Evolutionary conservation across 2,888 invertebrate species (phyloP), one percentile per base, ranked within the genome.

Genomic region (Steinernema scapterisci): DNA sequence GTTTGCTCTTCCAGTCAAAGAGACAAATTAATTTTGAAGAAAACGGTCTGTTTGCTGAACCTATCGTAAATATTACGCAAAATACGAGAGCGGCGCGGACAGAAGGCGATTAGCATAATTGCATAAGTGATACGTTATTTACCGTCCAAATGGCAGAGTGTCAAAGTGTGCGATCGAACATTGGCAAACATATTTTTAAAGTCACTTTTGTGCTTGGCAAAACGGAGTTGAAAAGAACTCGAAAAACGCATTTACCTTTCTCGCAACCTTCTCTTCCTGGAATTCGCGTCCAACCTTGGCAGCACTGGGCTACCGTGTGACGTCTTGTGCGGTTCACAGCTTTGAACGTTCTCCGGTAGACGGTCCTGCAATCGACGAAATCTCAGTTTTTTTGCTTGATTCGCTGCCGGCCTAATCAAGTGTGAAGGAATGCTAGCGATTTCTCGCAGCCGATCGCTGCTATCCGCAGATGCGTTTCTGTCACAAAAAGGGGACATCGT

Each of bases 261-360:
- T 88, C 85, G 81, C 90, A 90, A 21, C 89, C 88, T 1, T 78
- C 76, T 73, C 88, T 85, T 3, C 88, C 88, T 16, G 85, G 83
- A 54, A 87, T 76, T 71, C 89, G 89, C 52, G 85, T 82, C 89
- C 89, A 90, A 7, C 90, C 90, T 38, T 89, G 87, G 83, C 90
- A 90, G 80, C 90, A 90, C 77, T 88, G 88, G 75, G 88, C 88
- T 52, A 86, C 86, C 0, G 89, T 89, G 23, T 87, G 86, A 56
- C 89, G 87, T 56, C 87, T 79, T 13, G 88, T 88, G 71, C 89
- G 87, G 74, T 88, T 88, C 56, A 88, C 87, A 77, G 89, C 88
- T 78, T 88, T 88, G 80, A 88, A 88, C 27, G 89, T 88, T 21
- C 88, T 89, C 79, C 89, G 89, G 81, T 90, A 90, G 78, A 89